These are phyloP conservation scores for Apamea monoglypha DNA, from an alignment of 2,888 invertebrate genomes.

Conservation along the genomic window DNA sequence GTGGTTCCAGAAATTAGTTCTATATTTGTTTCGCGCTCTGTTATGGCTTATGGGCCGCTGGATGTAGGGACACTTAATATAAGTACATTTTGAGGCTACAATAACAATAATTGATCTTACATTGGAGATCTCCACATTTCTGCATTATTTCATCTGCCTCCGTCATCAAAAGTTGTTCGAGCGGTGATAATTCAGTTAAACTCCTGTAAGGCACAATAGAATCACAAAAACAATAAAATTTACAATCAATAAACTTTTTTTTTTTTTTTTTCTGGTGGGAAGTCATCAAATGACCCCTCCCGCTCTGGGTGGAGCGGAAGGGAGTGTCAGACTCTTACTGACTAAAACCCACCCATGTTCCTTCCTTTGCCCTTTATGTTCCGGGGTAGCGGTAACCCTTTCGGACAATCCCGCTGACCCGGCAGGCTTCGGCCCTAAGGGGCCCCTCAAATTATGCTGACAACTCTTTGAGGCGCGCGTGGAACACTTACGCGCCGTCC, in stretches of 20 bases:
- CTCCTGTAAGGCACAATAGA: conserved; percentile 66
- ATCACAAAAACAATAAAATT: neutral
- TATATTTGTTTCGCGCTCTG: neutral
- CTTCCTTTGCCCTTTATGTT: too few relatives aligned
- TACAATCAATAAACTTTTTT: neutral
- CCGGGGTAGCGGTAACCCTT: too few relatives aligned
- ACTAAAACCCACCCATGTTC: too few relatives aligned
- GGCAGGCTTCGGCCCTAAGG: too few relatives aligned
- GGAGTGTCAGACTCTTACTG: too few relatives aligned
- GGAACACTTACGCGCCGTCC: too few relatives aligned
- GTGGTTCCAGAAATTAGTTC: neutral
- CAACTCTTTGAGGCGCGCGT: too few relatives aligned
- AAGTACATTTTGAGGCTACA: conserved; percentile 1
- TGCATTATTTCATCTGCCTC: conserved; percentile 87
- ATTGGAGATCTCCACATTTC: conserved; percentile 83
- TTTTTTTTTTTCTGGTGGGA: too few relatives aligned
- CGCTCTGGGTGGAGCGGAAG: too few relatives aligned
- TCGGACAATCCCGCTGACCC: too few relatives aligned
- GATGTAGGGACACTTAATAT: neutral
- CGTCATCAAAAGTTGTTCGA: conserved; percentile 79
- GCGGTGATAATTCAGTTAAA: conserved; percentile 76
- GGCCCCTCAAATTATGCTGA: too few relatives aligned
- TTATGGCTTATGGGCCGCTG: neutral
- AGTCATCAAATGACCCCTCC: too few relatives aligned
- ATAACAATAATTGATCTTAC: conserved; percentile 62